These are phyloP conservation scores for Pelobates fuscus DNA, from an alignment of 2,113 vertebrate genomes.

Conservation along the genomic window DNA sequence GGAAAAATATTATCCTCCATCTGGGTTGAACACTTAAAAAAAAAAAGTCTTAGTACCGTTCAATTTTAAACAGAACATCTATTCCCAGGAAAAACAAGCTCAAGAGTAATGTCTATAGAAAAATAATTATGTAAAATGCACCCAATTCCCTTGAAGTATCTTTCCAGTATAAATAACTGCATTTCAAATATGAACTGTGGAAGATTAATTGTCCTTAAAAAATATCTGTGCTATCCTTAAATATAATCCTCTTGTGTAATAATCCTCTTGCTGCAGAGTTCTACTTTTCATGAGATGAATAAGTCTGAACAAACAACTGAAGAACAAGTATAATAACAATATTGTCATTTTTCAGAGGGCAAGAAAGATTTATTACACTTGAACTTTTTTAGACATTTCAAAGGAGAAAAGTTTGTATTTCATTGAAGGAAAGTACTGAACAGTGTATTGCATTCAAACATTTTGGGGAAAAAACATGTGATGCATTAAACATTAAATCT, in stretches of 20 bases:
- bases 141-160: not conserved
- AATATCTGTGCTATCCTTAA: not conserved
- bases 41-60: no score
- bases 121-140: not conserved
- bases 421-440: constrained; percentile 1
- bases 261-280: not conserved
- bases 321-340: constrained; percentile 18
- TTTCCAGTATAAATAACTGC: not conserved
- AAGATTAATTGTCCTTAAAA: not conserved
- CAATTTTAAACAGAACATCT: no score
- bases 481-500: not conserved
- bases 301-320: constrained; percentile 7
- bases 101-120: not conserved
- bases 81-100: no score
- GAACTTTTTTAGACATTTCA: constrained; percentile 9
- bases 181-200: not conserved
- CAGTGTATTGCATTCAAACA: not conserved
- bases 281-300: constrained; percentile 8
- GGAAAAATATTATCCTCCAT: no score
- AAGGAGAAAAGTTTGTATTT: not conserved
- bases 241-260: not conserved
- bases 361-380: constrained; percentile 19
- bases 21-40: no score
- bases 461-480: not conserved
- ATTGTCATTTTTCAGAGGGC: constrained; percentile 20